A percentile compares a stretch with the other conserved stretches of the same genome.
Conservation (phyloP, 2,113 vertebrate genomes). For the Phyllopteryx taeniolatus region DNA sequence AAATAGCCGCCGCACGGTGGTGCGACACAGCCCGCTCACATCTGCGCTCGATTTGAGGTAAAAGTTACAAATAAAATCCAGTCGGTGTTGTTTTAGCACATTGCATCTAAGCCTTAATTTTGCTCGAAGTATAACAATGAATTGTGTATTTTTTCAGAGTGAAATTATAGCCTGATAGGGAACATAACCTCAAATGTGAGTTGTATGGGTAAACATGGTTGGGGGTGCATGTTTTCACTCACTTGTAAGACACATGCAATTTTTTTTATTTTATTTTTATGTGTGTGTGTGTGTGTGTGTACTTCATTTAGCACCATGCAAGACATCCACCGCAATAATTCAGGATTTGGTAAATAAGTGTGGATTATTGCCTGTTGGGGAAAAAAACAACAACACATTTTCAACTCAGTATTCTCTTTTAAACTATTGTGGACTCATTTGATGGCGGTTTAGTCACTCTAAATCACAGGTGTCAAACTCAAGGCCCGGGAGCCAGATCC, state of each 20-base stretch:
- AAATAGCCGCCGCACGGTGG: constrained; percentile 58
- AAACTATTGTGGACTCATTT: background rate
- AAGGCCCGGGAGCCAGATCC: too few species aligned
- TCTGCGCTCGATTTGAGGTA: background rate
- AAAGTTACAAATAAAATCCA: constrained; percentile 9
- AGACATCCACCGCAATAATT: background rate
- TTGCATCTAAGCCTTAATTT: background rate
- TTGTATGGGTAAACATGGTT: constrained; percentile 26
- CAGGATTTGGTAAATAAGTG: background rate
- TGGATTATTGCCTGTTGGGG: background rate
- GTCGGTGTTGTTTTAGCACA: rapidly evolving
- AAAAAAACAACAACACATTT: background rate
- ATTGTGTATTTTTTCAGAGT: background rate
- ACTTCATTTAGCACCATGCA: background rate
- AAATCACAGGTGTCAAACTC: too few species aligned
- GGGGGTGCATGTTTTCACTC: background rate
- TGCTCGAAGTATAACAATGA: background rate
- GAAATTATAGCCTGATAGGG: background rate
- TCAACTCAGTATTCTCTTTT: background rate
- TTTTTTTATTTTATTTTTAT: background rate
- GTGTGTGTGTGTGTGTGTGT: background rate
- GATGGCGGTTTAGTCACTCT: background rate
- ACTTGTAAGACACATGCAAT: background rate
- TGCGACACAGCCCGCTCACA: constrained; percentile 1
- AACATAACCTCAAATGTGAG: constrained; percentile 13